Evolutionary conservation across 2,113 vertebrate genomes (phyloP), one percentile per base, ranked within the genome.

Genomic region (Murina feae): DNA sequence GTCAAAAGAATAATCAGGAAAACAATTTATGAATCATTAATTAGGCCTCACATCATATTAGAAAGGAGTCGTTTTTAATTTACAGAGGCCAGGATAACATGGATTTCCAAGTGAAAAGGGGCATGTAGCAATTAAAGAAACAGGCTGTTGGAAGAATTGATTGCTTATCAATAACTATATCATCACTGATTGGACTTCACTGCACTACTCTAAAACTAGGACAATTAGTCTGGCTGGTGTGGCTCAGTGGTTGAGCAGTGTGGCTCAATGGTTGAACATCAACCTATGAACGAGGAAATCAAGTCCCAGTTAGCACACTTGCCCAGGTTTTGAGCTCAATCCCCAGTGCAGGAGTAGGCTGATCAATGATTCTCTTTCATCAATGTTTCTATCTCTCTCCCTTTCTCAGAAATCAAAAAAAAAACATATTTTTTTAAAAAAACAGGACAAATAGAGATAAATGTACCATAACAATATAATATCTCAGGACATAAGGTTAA

Each of bases 21-120:
- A 98, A 98, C 96, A 97, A 97, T 96, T 96, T 97, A 97, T 98
- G 96, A 98, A 98, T 98, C 93, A 98, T 97, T 97, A 97, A 98
- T 97, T 47, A 69, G 87, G 82, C 66, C 47, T 92, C 93, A 88
- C 94, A 72, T 47, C 93, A 90, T 94, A 97, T 97, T 96, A 97
- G n/a, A 91, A 86, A 92, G 51, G 63, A 92, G 95, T 65, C 97
- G 95, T 97, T 98, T 98, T 98, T 98, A 97, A 96, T 95, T 96
- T 96, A 95, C 49, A 14, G 60, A 93, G 85, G 90, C 86, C 88
- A 91, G 79, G 96, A 89, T 68, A 78, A 42, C 74, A 94, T 79
- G 92, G 95, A 85, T 95, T 96, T 89, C 65, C 49, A 86, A 75
- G 76, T 83, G 32, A 51, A 32, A 97, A 95, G 86, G 18, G 86